Evolutionary conservation across 2,888 invertebrate genomes (phyloP), one percentile per base, ranked within the genome.

Genomic region (Drosophila prolongata): DNA sequence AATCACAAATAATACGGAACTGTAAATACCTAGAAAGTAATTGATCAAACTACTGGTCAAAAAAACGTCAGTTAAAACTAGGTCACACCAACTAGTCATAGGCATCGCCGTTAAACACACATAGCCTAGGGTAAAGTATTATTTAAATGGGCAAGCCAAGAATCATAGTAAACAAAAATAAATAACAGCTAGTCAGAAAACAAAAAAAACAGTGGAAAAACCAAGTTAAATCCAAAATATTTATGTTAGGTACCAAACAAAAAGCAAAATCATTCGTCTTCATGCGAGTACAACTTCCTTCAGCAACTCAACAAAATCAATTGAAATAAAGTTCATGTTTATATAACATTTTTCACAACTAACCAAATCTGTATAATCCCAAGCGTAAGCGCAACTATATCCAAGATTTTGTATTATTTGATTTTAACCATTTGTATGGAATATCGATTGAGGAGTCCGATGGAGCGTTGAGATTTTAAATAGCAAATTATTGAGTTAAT

Each of bases 401-500:
- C 76, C 79, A 78, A 86, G 70, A 78, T 78, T 76, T 89, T 77
- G 84, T 84, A 77, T 83, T 84, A 89, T 80, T 87, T 87, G 80
- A 87, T 79, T 89, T 84, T 71, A 82, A 77, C 34, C 67, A 74
- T 74, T 62, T 35, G 19, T 16, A 34, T 47, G 9, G 19, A 50
- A 10, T 35, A 30, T 14, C 6, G 27, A 43, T 14, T 13, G n/a
- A 53, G 16, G 13, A 30, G 14, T 10, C 46, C 27, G 24, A 37
- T 9, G 4, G 37, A 30, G 50, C 38, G 73, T 75, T 73, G 55
- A 74, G 80, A 78, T 87, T 88, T 86, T 90, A 89, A 80, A 90
- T 85, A 85, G 85, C 74, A 81, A 77, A 85, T 72, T 89, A 76
- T 87, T 86, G 79, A 75, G 85, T 86, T 86, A 85, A 80, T 79